Percentiles rank a stretch among this genome's conserved stretches.
phyloP scores from a whole-genome alignment of 2,888 invertebrate genomes.

The Xanthorhoe designata region DNA sequence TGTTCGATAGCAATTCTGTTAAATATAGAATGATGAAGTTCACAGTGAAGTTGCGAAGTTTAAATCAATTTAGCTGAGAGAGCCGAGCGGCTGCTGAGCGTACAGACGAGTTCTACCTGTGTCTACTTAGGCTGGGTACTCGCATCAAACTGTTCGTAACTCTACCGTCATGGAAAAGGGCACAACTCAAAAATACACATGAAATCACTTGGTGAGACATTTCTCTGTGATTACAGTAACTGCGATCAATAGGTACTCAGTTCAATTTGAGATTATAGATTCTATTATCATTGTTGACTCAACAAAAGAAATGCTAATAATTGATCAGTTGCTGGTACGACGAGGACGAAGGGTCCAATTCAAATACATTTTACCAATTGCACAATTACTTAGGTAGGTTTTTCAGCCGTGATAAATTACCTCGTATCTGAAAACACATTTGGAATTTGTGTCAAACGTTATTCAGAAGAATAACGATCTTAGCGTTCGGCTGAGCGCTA shows the following conservation, averaged over 20 bases:
- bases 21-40: conserved; percentile 46
- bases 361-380: not conserved
- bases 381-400: too few species aligned
- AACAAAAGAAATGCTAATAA: not conserved
- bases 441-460: not conserved
- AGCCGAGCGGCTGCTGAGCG: conserved; percentile 3
- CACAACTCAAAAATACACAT: not conserved
- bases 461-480: not conserved
- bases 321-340: too few species aligned
- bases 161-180: not conserved
- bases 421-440: not conserved
- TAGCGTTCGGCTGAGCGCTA: not conserved
- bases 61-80: conserved; percentile 16
- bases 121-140: conserved; percentile 9
- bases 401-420: not conserved
- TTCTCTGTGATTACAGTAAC: not conserved
- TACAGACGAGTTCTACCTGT: conserved; percentile 14
- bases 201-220: not conserved
- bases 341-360: not conserved
- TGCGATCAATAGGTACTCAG: not conserved
- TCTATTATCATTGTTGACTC: not conserved
- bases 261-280: not conserved
- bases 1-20: conserved; percentile 41
- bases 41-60: conserved; percentile 33
- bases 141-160: conserved; percentile 1